Base-by-base conservation (phyloP, 2,797 vertebrate species). In the Moxostoma hubbsi region DNA sequence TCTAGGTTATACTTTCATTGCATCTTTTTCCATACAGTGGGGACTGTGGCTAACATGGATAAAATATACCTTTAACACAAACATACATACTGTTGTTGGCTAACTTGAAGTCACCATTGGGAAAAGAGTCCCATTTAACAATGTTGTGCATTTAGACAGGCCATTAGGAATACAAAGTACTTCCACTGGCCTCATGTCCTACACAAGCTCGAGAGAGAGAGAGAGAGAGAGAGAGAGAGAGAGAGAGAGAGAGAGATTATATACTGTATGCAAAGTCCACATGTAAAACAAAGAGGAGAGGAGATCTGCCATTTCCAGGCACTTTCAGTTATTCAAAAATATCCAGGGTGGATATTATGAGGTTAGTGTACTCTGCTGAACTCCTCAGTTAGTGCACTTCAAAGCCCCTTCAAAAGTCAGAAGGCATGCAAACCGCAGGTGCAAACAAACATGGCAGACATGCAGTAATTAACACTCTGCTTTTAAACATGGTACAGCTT, bases 401-500 rank as follows among this genome's bases (percentile, higher is more conserved):
- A 73, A 77, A 82, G 76, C 63, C 7, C 63, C 81, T 82, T 43
- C 51, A 55, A 70, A 74, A 63, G 62, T 68, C 61, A 6, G 67
- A 24, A 71, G 70, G 65, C 58, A 77, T 10, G 74, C 64, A 79
- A 82, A 86, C 83, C 86, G 45, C 86, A 81, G 81, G 81, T 85
- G 79, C 80, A 84, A 85, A 85, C 82, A 83, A 86, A 83, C 79
- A 79, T 36, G 11, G 58, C 10, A 63, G 69, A 73, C 75, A 18
- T 18, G 18, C 18, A 55, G 62, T 77, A 85, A 84, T 82, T 81
- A 77, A 53, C 61, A n/a, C 54, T 77, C 62, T 55, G 59, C 57
- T 74, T 73, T 13, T 55, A 47, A 63, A 47, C 24, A 64, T 43
- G 65, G 73, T 63, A 24, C 5, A 57, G 45, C 6, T 36, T 76